phyloP scores from a whole-genome alignment of 1,140 invertebrate genomes.

The Drosophila tani region DNA sequence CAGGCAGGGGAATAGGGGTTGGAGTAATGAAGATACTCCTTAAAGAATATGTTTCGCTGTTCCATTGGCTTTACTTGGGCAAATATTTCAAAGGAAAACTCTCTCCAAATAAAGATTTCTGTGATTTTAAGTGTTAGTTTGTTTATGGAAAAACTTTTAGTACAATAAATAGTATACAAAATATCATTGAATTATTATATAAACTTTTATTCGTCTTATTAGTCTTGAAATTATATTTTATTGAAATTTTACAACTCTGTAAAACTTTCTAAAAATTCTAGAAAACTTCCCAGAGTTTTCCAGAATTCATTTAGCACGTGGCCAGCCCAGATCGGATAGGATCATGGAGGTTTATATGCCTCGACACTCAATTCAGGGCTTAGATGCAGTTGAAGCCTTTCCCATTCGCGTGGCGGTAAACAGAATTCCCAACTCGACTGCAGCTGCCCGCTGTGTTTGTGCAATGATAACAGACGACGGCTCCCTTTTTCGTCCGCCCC shows the following conservation, averaged over 20 bases:
- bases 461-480: slow-evolving; percentile 67
- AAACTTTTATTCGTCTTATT: too few relatives aligned
- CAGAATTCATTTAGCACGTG: slow-evolving; percentile 10
- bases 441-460: slow-evolving; percentile 62
- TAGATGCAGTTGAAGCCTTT: slow-evolving; percentile 26
- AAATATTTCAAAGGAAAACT: slow-evolving; percentile 19
- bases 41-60: slow-evolving; percentile 47
- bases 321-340: background rate
- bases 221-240: too few relatives aligned
- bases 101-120: background rate
- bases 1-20: background rate
- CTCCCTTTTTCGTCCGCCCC: slow-evolving; percentile 20
- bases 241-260: background rate
- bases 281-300: background rate
- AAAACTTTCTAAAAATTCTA: too few relatives aligned
- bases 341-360: slow-evolving; percentile 6
- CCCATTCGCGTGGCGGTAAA: slow-evolving; percentile 27
- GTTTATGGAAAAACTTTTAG: background rate
- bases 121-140: background rate
- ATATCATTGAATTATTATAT: background rate
- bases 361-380: slow-evolving; percentile 61
- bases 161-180: background rate
- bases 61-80: slow-evolving; percentile 16
- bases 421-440: slow-evolving; percentile 22
- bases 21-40: slow-evolving; percentile 62